Conservation (phyloP, 2,888 invertebrate species). For the Rhimphoctona megacephalus region DNA sequence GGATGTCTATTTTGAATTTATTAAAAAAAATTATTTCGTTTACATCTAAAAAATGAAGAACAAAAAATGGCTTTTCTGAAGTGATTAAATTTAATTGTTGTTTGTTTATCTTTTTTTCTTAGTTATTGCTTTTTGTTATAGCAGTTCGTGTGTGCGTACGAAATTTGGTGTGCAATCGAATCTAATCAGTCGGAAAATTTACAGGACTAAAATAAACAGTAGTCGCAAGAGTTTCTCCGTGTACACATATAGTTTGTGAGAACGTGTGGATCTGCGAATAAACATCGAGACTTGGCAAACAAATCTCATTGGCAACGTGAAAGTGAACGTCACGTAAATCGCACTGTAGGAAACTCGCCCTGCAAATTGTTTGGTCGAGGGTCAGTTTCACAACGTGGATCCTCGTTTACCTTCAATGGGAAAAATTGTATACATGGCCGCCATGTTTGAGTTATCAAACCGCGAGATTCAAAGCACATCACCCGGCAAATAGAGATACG, state of each 20-base stretch:
- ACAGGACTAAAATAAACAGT: not conserved
- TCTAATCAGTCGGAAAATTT: not conserved
- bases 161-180: not conserved
- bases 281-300: slow-evolving; percentile 5
- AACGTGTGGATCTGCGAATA: not conserved
- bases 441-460: slow-evolving; percentile 72
- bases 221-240: not conserved
- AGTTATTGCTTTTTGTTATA: not conserved
- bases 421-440: slow-evolving; percentile 25
- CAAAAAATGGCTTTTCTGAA: too few relatives aligned
- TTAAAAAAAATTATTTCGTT: not conserved
- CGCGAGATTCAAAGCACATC: slow-evolving; percentile 83
- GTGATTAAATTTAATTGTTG: not conserved
- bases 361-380: slow-evolving; percentile 5
- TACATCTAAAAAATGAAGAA: too few relatives aligned
- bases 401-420: slow-evolving; percentile 15
- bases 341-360: not conserved
- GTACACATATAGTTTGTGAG: not conserved
- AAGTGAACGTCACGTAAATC: slow-evolving; percentile 13
- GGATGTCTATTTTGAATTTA: not conserved
- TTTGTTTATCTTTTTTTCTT: not conserved
- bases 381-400: slow-evolving; percentile 45
- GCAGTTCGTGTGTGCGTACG: not conserved
- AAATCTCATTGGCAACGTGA: slow-evolving; percentile 19
- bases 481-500: slow-evolving; percentile 82